Evolutionary conservation across 1,140 invertebrate species (phyloP).

Genomic region (Archivesica marissinica): DNA sequence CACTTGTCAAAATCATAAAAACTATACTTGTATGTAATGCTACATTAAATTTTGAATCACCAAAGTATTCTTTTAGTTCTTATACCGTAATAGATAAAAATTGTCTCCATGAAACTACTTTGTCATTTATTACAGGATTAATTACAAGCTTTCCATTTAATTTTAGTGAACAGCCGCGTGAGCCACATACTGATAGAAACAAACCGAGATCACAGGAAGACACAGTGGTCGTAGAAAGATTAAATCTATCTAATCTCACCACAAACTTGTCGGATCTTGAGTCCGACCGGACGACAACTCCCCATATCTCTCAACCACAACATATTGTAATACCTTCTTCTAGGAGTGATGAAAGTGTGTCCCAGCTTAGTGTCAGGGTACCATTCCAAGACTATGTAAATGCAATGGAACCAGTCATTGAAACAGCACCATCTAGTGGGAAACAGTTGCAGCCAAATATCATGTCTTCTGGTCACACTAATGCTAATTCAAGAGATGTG

Average conservation of each 20-base stretch:
- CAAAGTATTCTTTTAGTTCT: too few species aligned
- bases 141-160: too few species aligned
- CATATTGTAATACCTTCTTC: not conserved
- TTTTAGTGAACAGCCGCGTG: too few species aligned
- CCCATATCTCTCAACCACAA: constrained; percentile 8
- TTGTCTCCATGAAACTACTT: too few species aligned
- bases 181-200: too few species aligned
- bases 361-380: not conserved
- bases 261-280: constrained; percentile 4
- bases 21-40: too few species aligned
- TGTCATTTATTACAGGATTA: too few species aligned
- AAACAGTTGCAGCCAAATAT: not conserved
- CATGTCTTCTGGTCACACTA: not conserved
- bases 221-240: constrained; percentile 12
- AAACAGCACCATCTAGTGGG: not conserved
- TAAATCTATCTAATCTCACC: constrained; percentile 23
- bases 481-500: not conserved
- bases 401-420: not conserved
- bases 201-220: too few species aligned
- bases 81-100: too few species aligned
- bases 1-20: too few species aligned
- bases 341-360: not conserved
- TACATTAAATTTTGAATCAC: too few species aligned
- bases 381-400: constrained; percentile 25
- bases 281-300: constrained; percentile 2